Evolutionary conservation across 1,140 invertebrate species (phyloP), one percentile per base, ranked within the genome.

Genomic region (Trichonephila inaurata): DNA sequence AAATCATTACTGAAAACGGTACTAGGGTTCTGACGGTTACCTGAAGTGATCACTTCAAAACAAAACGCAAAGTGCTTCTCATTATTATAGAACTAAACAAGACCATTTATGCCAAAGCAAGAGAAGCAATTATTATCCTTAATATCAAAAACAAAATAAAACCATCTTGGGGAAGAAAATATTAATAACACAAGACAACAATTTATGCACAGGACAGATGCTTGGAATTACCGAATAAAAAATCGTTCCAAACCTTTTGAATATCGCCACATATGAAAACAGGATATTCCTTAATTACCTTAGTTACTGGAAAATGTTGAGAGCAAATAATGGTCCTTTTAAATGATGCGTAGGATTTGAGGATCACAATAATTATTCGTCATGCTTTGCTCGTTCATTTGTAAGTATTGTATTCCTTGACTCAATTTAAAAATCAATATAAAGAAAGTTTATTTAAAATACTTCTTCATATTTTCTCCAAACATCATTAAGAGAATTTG

Each of bases 201-300:
- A 24, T 83, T 83, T 83, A 60, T 28, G 6, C 44, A 24, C 21
- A 1, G 86, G 40, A 66, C 72, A 24, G 28, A 77, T 40, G 72
- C 16, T 33, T 33, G 28, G 28, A 64, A 64, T 14, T 40, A 12
- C 51, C 51, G 28, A 21, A 88, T 64, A 62, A 88, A 88, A 88
- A 88, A 28, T 6, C 4, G 0, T 40, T 64, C 33, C 24, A 21
- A 28, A 64, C 28, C 86, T 88, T 66, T 33, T 24, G 33, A 64
- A 60, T 85, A 64, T 44, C 21, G 7, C 40, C 3, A 21, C 61
- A 88, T 33, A n/a, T 28, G 61, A 58, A 88, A 88, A 64, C 33
- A 88, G 51, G 19, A 88, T 88, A 24, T 64, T 64, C 64, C 86
- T 88, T 88, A 88, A 88, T 88, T 88, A 88, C 40, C 86, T 88